Base-by-base conservation (phyloP, 2,113 vertebrate genomes). In the Bufo bufo region DNA sequence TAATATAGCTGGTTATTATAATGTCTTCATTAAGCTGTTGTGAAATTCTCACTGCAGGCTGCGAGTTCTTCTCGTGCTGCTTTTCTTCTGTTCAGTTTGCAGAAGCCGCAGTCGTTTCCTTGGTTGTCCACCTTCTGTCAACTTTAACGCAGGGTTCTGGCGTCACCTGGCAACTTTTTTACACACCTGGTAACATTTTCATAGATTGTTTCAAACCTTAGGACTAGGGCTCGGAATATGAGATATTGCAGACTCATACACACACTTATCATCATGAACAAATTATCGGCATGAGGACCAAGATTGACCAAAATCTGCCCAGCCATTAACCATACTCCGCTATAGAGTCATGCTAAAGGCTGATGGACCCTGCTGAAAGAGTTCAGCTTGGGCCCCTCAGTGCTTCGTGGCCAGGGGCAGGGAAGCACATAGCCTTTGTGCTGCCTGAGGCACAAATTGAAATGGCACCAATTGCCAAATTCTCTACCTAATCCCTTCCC, bases 1-100 rank as follows among this genome's bases (percentile, higher is more conserved):
- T 87, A 87, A 87, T 82, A 72, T 87, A 59, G 65, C 65, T 82
- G 65, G 65, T 87, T 77, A 65, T 88, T 88, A 77, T 84, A 88
- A 61, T 74, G 59, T 88, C 71, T 83, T 88, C 54, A 82, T 83
- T 83, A 83, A 83, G 74, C 43, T 74, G 23, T 84, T n/a, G 79
- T 61, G 80, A 83, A 86, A 79, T 83, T 83, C 47, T 84, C 63
- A 72, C 65, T 56, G 66, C 66, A 58, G 80, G 80, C 61, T 66
- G 59, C 45, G n/a, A 12, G 52, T 80, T 52, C 11, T 20, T 6
- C 59, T 14, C 43, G 33, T 33, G 33, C 47, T 17, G n/a, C 10
- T 17, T 50, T 50, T 50, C 47, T 75, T 75, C 45, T 75, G 72
- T 50, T 20, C 72, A 75, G 45, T 50, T 75, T 49, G 33, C 1